A percentile compares a stretch with the other conserved stretches of the same genome.
These are phyloP conservation scores for Bursaphelenchus okinawaensis DNA, from an alignment of 2,888 invertebrate genomes.

Conservation along the genomic window DNA sequence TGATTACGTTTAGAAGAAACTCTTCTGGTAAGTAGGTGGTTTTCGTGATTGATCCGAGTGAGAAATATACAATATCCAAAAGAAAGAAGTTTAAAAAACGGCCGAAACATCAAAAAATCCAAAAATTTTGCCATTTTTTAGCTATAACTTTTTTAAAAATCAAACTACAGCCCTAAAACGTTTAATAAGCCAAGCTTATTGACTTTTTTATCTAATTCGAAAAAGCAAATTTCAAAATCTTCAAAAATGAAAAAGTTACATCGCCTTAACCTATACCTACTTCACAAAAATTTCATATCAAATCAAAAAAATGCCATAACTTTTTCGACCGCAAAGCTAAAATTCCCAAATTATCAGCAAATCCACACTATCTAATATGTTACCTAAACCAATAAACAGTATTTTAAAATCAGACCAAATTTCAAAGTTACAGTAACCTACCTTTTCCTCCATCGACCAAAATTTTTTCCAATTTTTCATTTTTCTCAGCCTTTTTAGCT, in stretches of 20 bases:
- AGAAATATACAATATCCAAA: slow-evolving; percentile 15
- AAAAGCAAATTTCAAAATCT: too few species aligned
- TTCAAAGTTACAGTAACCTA: background rate
- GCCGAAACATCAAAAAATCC: background rate
- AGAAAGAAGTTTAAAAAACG: background rate
- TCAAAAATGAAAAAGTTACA: too few species aligned
- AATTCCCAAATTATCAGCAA: too few species aligned
- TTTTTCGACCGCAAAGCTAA: too few species aligned
- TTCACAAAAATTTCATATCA: too few species aligned
- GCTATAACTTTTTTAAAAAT: background rate
- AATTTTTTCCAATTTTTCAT: background rate
- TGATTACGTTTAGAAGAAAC: slow-evolving; percentile 10
- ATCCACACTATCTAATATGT: too few species aligned
- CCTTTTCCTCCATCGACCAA: background rate
- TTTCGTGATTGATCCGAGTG: slow-evolving; percentile 16
- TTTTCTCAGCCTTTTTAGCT: background rate
- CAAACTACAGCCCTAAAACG: background rate
- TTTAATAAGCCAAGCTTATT: background rate
- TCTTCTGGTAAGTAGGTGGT: slow-evolving; percentile 9
- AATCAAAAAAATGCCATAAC: too few species aligned
- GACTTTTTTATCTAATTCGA: background rate
- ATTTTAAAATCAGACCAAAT: background rate
- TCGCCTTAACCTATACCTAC: too few species aligned
- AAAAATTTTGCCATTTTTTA: too few species aligned
- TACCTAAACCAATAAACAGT: too few species aligned